phyloP scores from a whole-genome alignment of 2,888 invertebrate genomes.

The Scaptomyza cyrtandrae region DNA sequence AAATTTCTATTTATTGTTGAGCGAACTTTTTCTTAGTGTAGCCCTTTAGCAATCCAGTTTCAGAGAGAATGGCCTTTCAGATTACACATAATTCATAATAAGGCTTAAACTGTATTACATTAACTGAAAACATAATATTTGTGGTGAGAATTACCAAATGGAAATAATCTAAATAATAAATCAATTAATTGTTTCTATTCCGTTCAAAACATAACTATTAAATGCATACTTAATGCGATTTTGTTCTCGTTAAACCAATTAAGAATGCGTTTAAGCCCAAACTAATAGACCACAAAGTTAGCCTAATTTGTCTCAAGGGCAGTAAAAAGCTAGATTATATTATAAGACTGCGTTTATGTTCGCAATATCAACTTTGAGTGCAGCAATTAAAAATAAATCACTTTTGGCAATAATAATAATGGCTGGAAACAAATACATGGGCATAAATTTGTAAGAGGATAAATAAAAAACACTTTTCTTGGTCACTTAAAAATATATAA shows the following conservation, averaged over 20 bases:
- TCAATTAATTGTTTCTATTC: neutral
- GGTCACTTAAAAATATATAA: neutral
- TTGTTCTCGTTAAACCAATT: neutral
- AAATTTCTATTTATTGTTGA: too few species aligned
- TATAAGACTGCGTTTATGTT: neutral
- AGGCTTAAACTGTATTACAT: neutral
- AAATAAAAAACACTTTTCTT: neutral
- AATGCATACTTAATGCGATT: neutral
- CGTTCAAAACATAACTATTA: neutral
- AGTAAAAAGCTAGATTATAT: too few species aligned
- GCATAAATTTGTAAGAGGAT: too few species aligned
- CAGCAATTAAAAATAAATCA: neutral
- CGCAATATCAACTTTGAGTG: neutral
- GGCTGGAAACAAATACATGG: neutral
- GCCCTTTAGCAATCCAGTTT: neutral
- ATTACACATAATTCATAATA: neutral
- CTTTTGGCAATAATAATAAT: neutral
- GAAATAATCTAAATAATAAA: neutral
- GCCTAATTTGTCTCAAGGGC: neutral
- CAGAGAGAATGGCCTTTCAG: neutral
- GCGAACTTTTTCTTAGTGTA: too few species aligned
- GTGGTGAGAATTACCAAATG: neutral
- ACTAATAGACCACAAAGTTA: neutral
- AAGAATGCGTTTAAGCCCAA: neutral
- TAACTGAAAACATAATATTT: neutral